Conservation (phyloP, 2,113 vertebrate genomes). For the Sakesphorus luctuosus region DNA sequence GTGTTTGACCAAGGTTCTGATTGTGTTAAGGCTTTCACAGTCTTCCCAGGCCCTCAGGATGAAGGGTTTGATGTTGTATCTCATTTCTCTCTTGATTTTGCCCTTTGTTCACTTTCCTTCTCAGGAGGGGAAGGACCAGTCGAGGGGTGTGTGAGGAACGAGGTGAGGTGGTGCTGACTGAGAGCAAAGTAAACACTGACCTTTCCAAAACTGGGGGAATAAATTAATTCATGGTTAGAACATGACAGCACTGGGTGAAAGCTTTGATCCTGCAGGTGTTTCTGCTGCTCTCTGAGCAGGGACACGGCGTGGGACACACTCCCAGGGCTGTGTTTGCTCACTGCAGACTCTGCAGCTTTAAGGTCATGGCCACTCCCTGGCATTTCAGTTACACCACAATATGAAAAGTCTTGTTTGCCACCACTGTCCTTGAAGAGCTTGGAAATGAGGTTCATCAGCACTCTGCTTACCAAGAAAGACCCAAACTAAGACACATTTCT, state of each 20-base stretch:
- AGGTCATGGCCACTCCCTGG: conserved; percentile 78
- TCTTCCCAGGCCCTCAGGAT: conserved; percentile 59
- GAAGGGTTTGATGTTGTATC: neutral
- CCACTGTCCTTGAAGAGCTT: conserved; percentile 69
- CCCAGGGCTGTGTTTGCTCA: conserved; percentile 36
- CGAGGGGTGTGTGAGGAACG: conserved; percentile 13
- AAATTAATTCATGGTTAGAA: conserved; percentile 75
- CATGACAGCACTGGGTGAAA: conserved; percentile 45
- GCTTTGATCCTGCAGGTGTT: conserved; percentile 20
- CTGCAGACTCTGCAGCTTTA: conserved; percentile 69
- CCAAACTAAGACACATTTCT: conserved; percentile 79
- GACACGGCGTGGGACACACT: neutral
- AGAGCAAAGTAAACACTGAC: conserved; percentile 72
- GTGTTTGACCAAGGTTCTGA: conserved; percentile 55
- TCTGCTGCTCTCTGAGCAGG: conserved; percentile 46
- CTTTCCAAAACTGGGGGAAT: conserved; percentile 67
- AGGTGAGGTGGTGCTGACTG: conserved; percentile 32
- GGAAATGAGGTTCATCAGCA: conserved; percentile 72
- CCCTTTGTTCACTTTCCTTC: conserved; percentile 59
- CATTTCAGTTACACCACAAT: conserved; percentile 75
- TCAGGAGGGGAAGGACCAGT: conserved; percentile 56
- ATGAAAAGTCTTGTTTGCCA: conserved; percentile 74
- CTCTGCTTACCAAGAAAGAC: conserved; percentile 78
- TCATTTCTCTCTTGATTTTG: conserved; percentile 54
- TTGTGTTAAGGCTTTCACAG: conserved; percentile 75